Evolutionary conservation across 2,888 invertebrate species (phyloP), one percentile per base, ranked within the genome.

Genomic region (Megalurothrips usitatus): DNA sequence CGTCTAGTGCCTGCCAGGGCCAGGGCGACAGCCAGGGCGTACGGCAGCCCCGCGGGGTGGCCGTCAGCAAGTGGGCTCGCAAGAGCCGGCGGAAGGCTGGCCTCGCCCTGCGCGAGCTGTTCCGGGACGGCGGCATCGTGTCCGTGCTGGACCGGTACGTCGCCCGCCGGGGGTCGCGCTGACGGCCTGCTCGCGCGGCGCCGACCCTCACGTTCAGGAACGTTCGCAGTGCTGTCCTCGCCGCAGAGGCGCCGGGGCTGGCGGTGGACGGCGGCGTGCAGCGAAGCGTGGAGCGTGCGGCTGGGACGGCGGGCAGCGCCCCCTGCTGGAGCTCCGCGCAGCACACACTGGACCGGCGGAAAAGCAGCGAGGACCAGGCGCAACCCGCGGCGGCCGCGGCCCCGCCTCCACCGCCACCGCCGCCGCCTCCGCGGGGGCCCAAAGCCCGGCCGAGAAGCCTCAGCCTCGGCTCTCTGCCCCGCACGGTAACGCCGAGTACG

Each of bases 321-420:
- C 68, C 68, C 23, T 68, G 9, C 68, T 68, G 68, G 68, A 68
- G 68, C 68, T 68, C 68, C 23, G 23, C 68, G 23, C 68, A 68
- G 23, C 68, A n/a, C 68, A 68, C 68, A 8, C 68, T 68, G 68
- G 68, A 68, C 68, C 68, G 68, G 23, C 68, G 68, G 68, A 68
- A 68, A 68, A 23, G 23, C 58, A 17, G 14, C 14, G 14, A 43
- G 34, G 34, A 43, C 6, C 6, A 2, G 34, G 34, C 34, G 34
- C 34, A 43, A 6, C 34, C 34, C 34, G 34, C 2, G 34, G 6
- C 34, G 6, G 34, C 34, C 52, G 14, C 52, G 12, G 14, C 52
- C 10, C 14, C 12, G 19, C 52, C 9, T 4, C 68, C 9, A 23
- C 68, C 68, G 23, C 68, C 68, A 6, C 68, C 68, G 68, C 68